Percentiles rank a stretch among this genome's conserved stretches.
phyloP scores from a whole-genome alignment of 2,113 vertebrate genomes.

The Psammodynastes pulverulentus region DNA sequence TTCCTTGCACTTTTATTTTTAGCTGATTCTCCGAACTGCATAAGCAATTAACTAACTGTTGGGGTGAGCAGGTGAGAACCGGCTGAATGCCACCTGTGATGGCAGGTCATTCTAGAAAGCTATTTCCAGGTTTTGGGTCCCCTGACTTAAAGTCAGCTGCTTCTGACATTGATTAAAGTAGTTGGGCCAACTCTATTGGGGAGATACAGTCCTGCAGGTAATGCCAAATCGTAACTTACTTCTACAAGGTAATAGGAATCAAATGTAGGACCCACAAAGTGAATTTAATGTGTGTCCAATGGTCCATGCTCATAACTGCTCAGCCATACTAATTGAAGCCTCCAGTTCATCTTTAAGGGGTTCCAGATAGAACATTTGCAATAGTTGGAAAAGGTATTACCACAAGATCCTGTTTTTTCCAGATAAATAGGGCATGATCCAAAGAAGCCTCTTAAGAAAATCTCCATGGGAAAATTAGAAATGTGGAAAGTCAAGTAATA shows the following conservation, averaged over 20 bases:
- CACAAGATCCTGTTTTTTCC: background rate
- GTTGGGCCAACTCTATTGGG: background rate
- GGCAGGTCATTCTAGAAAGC: background rate
- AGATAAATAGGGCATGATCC: background rate
- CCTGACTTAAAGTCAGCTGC: background rate
- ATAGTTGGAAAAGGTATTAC: background rate
- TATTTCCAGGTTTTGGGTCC: background rate
- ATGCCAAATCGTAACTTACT: background rate
- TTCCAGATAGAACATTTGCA: background rate
- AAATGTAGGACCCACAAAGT: background rate
- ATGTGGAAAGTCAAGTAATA: background rate
- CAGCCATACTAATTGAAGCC: background rate
- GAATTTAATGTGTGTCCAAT: background rate
- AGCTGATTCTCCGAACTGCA: too few species aligned
- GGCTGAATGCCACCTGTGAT: too few species aligned
- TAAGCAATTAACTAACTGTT: too few species aligned
- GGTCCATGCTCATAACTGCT: background rate
- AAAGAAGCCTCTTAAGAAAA: background rate
- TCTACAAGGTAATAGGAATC: background rate
- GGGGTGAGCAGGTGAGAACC: too few species aligned
- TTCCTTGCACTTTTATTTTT: too few species aligned
- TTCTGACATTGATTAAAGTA: background rate
- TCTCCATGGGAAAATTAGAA: background rate
- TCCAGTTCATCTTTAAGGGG: background rate
- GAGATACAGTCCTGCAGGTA: background rate